phyloP scores from a whole-genome alignment of 2,888 invertebrate genomes.

The Dinocampus coccinellae region DNA sequence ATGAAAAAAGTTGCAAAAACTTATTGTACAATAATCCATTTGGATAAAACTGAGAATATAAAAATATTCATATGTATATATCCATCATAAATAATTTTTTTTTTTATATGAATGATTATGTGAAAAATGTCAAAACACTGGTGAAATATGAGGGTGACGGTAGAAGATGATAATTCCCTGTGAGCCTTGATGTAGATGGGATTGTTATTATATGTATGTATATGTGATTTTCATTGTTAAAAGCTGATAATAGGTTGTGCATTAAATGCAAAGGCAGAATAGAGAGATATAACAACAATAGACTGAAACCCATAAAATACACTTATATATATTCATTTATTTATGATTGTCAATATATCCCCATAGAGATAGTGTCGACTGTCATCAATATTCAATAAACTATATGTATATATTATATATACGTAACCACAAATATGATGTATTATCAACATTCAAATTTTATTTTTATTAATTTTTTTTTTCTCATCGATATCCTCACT shows the following conservation, averaged over 20 bases:
- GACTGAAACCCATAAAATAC: constrained; percentile 52
- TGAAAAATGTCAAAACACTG: constrained; percentile 64
- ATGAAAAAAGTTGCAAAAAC: background rate
- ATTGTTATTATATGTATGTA: background rate
- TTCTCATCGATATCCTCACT: background rate
- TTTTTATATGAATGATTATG: constrained; percentile 50
- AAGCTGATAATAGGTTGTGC: constrained; percentile 68
- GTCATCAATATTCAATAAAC: constrained; percentile 51
- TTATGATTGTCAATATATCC: constrained; percentile 49
- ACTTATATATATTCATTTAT: background rate
- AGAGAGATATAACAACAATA: constrained; percentile 65
- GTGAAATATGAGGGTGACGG: constrained; percentile 63
- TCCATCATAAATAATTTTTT: too few relatives aligned
- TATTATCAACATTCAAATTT: background rate
- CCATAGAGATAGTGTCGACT: constrained; percentile 56
- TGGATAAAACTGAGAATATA: background rate
- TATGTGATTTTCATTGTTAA: constrained; percentile 64
- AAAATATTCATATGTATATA: too few relatives aligned
- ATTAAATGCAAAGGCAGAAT: constrained; percentile 61
- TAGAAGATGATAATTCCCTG: constrained; percentile 30
- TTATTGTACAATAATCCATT: background rate
- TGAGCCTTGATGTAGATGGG: constrained; percentile 36
- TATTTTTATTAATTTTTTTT: constrained; percentile 28
- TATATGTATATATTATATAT: background rate
- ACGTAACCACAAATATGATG: background rate